Evolutionary conservation across 2,888 invertebrate genomes (phyloP), one percentile per base, ranked within the genome.

Genomic region (Autographa gamma): DNA sequence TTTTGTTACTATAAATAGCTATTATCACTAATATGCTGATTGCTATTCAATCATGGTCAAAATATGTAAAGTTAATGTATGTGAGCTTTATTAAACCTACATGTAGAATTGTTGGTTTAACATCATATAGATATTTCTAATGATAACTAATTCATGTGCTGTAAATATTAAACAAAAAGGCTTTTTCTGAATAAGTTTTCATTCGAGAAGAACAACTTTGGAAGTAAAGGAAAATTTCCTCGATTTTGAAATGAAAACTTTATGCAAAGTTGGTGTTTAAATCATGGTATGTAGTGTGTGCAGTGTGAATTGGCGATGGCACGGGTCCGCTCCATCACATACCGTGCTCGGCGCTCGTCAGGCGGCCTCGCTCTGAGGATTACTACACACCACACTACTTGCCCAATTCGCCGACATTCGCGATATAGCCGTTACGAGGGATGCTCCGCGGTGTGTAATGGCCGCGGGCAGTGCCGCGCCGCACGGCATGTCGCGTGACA

Each of bases 401-500:
- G 34, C 66, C 34, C 61, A 60, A 63, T 79, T 70, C 19, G 52
- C 66, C 54, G 63, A 74, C 48, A 66, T 64, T 64, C 64, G 64
- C 54, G 65, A 76, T 79, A 63, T 19, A 65, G 58, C 65, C 71
- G 61, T 77, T 76, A 71, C 60, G 25, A 43, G n/a, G 63, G 66
- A 65, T 67, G 41, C 11, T 34, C 19, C 25, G 63, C 62, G 41
- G 54, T 54, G 18, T 18, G 48, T 62, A 48, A 52, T 56, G 19
- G 25, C 14, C 34, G 41, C 43, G 71, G 69, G 32, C 77, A 80
- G 62, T 67, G 77, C 25, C 64, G 64, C 25, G 43, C 56, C 48
- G 18, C 82, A 82, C 83, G 82, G 41, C 70, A 82, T 63, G 69
- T 82, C 58, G 82, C 82, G 81, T 83, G 83, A 41, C 41, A 48